A percentile compares a stretch with the other conserved stretches of the same genome.
phyloP scores from a whole-genome alignment of 2,797 vertebrate genomes.

The Lagodon rhomboides region DNA sequence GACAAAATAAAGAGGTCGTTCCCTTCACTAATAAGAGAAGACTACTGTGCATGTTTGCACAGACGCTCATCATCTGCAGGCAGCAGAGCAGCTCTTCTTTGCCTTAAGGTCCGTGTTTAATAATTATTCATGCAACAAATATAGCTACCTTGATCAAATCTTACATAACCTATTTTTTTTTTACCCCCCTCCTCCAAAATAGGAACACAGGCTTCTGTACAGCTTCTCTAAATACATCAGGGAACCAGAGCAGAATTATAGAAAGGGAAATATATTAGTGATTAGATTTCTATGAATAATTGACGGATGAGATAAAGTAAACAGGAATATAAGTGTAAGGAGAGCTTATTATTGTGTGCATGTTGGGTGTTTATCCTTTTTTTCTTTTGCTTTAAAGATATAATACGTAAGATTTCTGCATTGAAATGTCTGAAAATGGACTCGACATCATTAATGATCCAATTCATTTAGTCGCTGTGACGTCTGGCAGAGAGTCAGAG shows the following conservation, averaged over 20 bases:
- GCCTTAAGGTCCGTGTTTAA: slow-evolving; percentile 13
- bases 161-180: slow-evolving; percentile 7
- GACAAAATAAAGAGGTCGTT: not conserved
- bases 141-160: slow-evolving; percentile 34
- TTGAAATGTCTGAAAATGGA: too few relatives aligned
- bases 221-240: slow-evolving; percentile 6
- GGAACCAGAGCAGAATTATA: too few relatives aligned
- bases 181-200: not conserved
- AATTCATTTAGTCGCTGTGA: too few relatives aligned
- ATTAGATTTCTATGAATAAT: not conserved
- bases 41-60: not conserved
- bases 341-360: not conserved
- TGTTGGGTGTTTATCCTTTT: not conserved
- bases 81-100: not conserved
- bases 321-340: too few relatives aligned
- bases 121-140: slow-evolving; percentile 46
- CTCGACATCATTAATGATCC: too few relatives aligned
- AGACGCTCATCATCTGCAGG: not conserved
- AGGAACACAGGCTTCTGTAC: slow-evolving; percentile 1
- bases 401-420: too few relatives aligned
- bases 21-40: not conserved
- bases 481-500: too few relatives aligned
- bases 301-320: not conserved
- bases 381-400: too few relatives aligned
- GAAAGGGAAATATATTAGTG: too few relatives aligned